Conservation (phyloP, 2,888 invertebrate species). For the Tetropium fuscum region DNA sequence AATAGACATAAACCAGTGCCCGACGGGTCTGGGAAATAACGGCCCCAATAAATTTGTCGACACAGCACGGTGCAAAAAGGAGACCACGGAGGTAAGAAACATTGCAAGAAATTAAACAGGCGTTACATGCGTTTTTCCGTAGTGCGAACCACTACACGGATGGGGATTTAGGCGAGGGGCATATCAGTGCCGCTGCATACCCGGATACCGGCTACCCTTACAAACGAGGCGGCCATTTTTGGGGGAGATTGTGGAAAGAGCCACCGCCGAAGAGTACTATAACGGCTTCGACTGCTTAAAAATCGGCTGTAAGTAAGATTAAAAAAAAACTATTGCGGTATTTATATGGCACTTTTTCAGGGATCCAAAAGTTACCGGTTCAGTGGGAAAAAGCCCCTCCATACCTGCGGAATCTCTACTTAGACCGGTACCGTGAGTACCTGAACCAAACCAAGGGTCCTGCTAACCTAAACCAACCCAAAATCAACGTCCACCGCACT, state of each 20-base stretch:
- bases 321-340: background rate
- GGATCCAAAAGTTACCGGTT: conserved; percentile 88
- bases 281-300: conserved; percentile 91
- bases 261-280: conserved; percentile 93
- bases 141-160: conserved; percentile 97
- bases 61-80: conserved; percentile 91
- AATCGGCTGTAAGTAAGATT: conserved; percentile 86
- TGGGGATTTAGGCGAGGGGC: conserved; percentile 97
- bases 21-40: conserved; percentile 87
- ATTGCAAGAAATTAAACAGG: background rate
- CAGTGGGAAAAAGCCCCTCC: conserved; percentile 83
- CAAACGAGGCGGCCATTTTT: conserved; percentile 90
- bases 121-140: conserved; percentile 32
- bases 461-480: conserved; percentile 73
- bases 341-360: conserved; percentile 64
- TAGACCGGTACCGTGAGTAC: conserved; percentile 82
- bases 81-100: conserved; percentile 82
- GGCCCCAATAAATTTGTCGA: conserved; percentile 90
- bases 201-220: conserved; percentile 88
- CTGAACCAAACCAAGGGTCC: conserved; percentile 77
- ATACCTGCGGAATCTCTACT: conserved; percentile 78
- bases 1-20: conserved; percentile 98
- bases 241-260: conserved; percentile 93
- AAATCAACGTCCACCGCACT: conserved; percentile 81
- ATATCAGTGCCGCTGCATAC: conserved; percentile 93